Conservation (phyloP, 1,140 invertebrate species). For the Sycophaga agraensis region DNA sequence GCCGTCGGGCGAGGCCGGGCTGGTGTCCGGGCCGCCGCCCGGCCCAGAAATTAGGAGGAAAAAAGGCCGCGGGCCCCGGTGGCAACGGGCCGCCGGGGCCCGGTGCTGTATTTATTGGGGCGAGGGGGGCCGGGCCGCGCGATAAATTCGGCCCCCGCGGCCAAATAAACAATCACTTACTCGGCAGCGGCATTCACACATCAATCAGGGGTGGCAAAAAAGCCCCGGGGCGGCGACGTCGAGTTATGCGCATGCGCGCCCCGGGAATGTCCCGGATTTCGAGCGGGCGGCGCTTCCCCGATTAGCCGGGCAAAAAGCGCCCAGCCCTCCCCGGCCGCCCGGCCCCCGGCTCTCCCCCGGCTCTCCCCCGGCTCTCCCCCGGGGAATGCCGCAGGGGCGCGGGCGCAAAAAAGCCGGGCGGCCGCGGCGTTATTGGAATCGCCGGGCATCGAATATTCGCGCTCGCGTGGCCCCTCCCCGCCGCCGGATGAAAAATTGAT, state of each 20-base stretch:
- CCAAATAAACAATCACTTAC: conserved; percentile 25
- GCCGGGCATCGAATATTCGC: no score
- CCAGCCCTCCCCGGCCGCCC: not conserved
- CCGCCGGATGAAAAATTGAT: no score
- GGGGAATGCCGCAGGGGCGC: not conserved
- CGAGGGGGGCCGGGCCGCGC: no score
- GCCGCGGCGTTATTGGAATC: no score
- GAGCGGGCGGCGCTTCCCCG: conserved; percentile 24
- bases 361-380: no score
- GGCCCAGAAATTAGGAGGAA: conserved; percentile 13
- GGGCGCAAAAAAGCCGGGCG: no score
- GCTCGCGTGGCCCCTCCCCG: no score
- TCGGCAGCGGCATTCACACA: conserved; percentile 19
- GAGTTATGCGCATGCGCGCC: not conserved
- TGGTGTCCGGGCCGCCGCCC: no score
- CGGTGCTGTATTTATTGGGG: no score
- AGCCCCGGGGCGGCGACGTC: not conserved
- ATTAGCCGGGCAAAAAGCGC: conserved; percentile 21
- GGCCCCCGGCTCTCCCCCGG: no score
- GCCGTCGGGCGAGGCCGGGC: no score
- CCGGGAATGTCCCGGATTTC: conserved; percentile 22
- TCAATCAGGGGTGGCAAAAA: conserved; percentile 16
- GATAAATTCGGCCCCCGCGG: not conserved
- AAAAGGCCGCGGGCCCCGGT: not conserved
- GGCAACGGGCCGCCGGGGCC: no score